A percentile compares a stretch with the other conserved stretches of the same genome.
Conservation (phyloP, 1,140 invertebrate genomes). For the Megathymus violae region DNA sequence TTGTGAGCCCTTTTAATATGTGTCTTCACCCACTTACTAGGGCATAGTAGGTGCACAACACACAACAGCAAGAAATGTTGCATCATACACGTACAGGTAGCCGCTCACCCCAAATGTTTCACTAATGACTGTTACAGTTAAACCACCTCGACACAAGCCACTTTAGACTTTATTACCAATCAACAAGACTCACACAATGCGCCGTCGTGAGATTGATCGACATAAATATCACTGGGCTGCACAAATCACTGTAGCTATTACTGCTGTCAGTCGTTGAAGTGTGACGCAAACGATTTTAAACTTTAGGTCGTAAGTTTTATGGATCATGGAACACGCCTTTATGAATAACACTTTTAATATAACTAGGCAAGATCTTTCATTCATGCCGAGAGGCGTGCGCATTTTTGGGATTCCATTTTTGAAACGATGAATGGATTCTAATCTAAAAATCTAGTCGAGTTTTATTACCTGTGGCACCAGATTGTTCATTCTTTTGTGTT, state of each 20-base stretch:
- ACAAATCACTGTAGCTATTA: slow-evolving; percentile 1
- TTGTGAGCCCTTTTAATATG: too few species aligned
- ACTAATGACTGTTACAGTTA: slow-evolving; percentile 5
- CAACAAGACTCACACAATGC: background rate
- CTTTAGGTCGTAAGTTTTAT: background rate
- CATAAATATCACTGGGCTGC: slow-evolving; percentile 3
- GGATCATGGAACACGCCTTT: background rate
- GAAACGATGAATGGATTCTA: slow-evolving; percentile 16
- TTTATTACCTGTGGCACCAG: slow-evolving; percentile 5
- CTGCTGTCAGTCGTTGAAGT: too few species aligned
- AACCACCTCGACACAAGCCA: background rate
- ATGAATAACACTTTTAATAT: background rate
- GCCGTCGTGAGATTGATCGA: slow-evolving; percentile 1
- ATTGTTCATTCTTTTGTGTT: slow-evolving; percentile 3
- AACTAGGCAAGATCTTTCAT: slow-evolving; percentile 8
- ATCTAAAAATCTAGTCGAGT: slow-evolving; percentile 9
- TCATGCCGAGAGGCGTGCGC: slow-evolving; percentile 21
- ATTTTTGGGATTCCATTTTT: slow-evolving; percentile 28
- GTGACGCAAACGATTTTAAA: background rate
- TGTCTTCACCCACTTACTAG: too few species aligned
- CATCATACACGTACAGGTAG: slow-evolving; percentile 5
- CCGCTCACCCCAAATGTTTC: background rate
- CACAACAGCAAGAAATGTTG: slow-evolving; percentile 13
- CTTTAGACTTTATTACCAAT: background rate
- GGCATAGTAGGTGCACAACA: too few species aligned